A percentile compares a stretch with the other conserved stretches of the same genome.
Evolutionary conservation across 1,140 invertebrate genomes (phyloP).

Genomic region (Magallana gigas): DNA sequence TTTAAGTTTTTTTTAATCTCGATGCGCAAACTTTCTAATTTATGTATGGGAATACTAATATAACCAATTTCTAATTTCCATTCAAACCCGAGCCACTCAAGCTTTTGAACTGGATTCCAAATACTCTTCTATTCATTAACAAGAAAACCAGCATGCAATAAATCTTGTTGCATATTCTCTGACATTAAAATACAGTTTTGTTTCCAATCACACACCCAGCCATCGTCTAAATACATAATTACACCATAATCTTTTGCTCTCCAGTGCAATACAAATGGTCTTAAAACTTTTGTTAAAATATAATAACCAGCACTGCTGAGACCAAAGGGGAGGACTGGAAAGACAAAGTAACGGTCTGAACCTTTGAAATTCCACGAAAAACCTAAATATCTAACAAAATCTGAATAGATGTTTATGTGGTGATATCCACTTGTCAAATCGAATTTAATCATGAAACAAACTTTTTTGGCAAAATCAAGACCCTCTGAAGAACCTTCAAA

Average conservation of each 20-base stretch:
- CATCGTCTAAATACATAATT: slow-evolving; percentile 4
- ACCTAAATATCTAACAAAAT: not conserved
- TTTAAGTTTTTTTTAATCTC: not conserved
- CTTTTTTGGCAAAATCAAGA: slow-evolving; percentile 9
- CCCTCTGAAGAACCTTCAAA: no score
- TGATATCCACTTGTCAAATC: slow-evolving; percentile 47
- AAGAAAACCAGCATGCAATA: slow-evolving; percentile 7
- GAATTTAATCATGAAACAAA: slow-evolving; percentile 39
- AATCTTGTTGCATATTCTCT: slow-evolving; percentile 39
- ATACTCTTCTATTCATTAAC: slow-evolving; percentile 40
- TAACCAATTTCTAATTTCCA: not conserved
- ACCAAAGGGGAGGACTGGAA: no score
- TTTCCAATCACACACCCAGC: not conserved
- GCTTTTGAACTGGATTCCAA: slow-evolving; percentile 32
- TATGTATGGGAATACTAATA: slow-evolving; percentile 14
- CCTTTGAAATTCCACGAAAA: no score
- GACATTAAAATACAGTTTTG: slow-evolving; percentile 38
- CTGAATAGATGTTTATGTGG: slow-evolving; percentile 39
- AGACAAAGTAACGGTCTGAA: no score
- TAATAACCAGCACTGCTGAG: slow-evolving; percentile 38
- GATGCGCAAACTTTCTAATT: not conserved
- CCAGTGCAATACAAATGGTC: slow-evolving; percentile 46
- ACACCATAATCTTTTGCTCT: slow-evolving; percentile 24
- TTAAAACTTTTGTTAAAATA: slow-evolving; percentile 42
- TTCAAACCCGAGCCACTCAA: slow-evolving; percentile 23